Conservation (phyloP, 2,888 invertebrate genomes). For the Mellilla xanthometata region DNA sequence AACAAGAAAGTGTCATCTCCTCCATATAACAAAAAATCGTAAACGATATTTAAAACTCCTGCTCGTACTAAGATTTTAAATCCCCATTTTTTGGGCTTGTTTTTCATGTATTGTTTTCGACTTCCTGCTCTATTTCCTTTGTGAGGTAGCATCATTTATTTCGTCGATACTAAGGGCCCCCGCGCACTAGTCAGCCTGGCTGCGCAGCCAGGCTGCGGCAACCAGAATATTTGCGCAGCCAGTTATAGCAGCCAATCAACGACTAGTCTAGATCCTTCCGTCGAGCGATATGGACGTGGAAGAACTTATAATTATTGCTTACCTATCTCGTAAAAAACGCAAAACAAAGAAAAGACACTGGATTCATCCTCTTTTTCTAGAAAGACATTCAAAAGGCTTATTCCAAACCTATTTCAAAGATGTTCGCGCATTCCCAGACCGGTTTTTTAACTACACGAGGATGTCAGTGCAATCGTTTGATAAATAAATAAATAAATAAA, state of each 20-base stretch:
- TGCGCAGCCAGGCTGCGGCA: slow-evolving; percentile 9
- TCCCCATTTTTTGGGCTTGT: slow-evolving; percentile 43
- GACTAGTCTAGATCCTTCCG: slow-evolving; percentile 33
- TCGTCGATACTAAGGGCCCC: slow-evolving; percentile 35
- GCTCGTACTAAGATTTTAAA: slow-evolving; percentile 39
- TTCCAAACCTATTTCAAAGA: slow-evolving; percentile 35
- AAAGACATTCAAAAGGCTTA: slow-evolving; percentile 36
- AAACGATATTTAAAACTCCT: slow-evolving; percentile 37
- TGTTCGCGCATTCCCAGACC: slow-evolving; percentile 34
- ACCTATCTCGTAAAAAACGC: slow-evolving; percentile 34
- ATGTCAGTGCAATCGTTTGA: slow-evolving; percentile 35
- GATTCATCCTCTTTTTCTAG: slow-evolving; percentile 38
- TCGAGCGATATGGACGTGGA: slow-evolving; percentile 37
- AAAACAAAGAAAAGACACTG: slow-evolving; percentile 34
- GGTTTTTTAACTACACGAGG: slow-evolving; percentile 36
- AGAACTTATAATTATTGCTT: slow-evolving; percentile 31
- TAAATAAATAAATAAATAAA: no score
- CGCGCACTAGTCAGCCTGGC: slow-evolving; percentile 24
- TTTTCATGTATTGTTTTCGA: slow-evolving; percentile 39
- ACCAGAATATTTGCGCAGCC: slow-evolving; percentile 16
- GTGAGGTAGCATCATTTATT: slow-evolving; percentile 46
- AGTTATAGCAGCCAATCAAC: slow-evolving; percentile 35
- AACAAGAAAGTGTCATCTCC: slow-evolving; percentile 35
- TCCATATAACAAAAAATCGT: slow-evolving; percentile 36
- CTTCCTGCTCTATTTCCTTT: slow-evolving; percentile 44